Base-by-base conservation (phyloP, 2,797 vertebrate genomes). In the Mycteria americana region DNA sequence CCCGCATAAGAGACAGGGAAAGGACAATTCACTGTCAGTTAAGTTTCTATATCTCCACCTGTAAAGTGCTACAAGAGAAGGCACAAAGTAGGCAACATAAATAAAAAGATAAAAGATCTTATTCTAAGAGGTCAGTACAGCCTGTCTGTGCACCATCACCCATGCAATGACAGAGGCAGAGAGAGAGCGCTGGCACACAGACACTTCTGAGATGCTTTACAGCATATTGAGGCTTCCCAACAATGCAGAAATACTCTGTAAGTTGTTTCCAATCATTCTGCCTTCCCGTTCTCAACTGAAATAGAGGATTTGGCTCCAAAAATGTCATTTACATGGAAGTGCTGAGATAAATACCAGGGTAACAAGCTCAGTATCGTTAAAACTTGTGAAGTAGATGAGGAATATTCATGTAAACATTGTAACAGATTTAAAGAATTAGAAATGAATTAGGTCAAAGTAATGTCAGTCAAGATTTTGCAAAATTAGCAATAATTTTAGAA, bases 221-320 rank as follows among this genome's bases (percentile, higher is more conserved):
- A 65, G 41, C 77, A 69, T 73, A 43, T 64, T 81, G 74, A 89
- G 67, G 74, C 78, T 94, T 89, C 81, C 87, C 81, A 86, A 64
- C 62, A 81, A 88, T 28, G 76, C 69, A 95, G 35, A 95, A 90
- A 92, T 95, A 81, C 45, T 45, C 75, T n/a, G 24, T 8, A 62
- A 88, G n/a, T 78, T 92, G 82, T 86, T 94, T 95, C 62, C 80
- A 84, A 62, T 75, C 83, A 86, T 81, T 88, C 85, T 78, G 54
- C 57, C 69, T 91, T 89, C 48, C 67, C 14, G 2, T 94, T 95
- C 72, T 75, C 82, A 89, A 77, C 30, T 80, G 70, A 90, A 94
- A 95, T 6, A 79, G n/a, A 88, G 33, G 63, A 92, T 78, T 57
- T 92, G 89, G 62, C 73, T 92, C 43, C 17, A 94, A 92, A 95